Conservation (phyloP, 2,888 invertebrate species). For the Drosophila rubida region DNA sequence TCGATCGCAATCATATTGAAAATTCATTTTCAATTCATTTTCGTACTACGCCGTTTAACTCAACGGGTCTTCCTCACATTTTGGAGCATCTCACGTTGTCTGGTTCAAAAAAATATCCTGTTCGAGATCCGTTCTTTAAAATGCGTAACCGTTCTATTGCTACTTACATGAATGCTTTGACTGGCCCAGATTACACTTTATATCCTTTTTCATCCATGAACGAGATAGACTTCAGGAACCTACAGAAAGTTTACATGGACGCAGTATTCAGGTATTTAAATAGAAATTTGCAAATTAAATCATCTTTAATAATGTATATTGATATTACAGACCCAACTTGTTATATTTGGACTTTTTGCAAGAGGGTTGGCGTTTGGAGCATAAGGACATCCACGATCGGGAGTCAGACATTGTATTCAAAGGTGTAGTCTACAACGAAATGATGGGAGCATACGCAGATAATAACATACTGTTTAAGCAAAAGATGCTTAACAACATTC, state of each 20-base stretch:
- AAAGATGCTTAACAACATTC: slow-evolving; percentile 88
- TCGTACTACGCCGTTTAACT: slow-evolving; percentile 95
- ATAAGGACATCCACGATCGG: slow-evolving; percentile 89
- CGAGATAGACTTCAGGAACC: slow-evolving; percentile 92
- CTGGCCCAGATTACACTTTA: slow-evolving; percentile 95
- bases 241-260: slow-evolving; percentile 96
- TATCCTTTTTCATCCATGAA: slow-evolving; percentile 98
- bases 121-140: slow-evolving; percentile 97
- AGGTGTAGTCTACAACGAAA: slow-evolving; percentile 98
- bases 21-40: slow-evolving; percentile 96
- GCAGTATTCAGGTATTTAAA: slow-evolving; percentile 90
- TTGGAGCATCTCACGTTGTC: slow-evolving; percentile 96
- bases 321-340: slow-evolving; percentile 88
- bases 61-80: slow-evolving; percentile 96
- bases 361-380: slow-evolving; percentile 97
- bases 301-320: not conserved
- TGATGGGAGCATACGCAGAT: slow-evolving; percentile 98
- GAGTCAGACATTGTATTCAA: slow-evolving; percentile 92
- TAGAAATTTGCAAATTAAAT: not conserved
- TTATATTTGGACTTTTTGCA: slow-evolving; percentile 94
- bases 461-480: slow-evolving; percentile 92
- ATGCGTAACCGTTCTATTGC: slow-evolving; percentile 96
- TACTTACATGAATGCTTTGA: slow-evolving; percentile 98
- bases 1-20: slow-evolving; percentile 94
- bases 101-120: slow-evolving; percentile 94